phyloP scores from a whole-genome alignment of 1,140 invertebrate species.

The Lepidurus arcticus region DNA sequence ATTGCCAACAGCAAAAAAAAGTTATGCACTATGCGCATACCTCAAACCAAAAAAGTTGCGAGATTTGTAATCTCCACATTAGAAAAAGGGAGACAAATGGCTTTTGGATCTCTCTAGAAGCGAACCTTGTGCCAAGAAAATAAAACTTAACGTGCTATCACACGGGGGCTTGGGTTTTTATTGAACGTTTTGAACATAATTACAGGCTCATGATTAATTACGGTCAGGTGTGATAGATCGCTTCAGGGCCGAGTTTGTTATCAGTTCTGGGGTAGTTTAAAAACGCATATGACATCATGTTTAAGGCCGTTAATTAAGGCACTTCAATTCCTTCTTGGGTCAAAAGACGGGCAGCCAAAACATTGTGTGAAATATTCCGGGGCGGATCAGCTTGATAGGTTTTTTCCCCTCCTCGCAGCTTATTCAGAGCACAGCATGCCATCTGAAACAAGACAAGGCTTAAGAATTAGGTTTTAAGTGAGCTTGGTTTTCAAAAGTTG shows the following conservation, averaged over 20 bases:
- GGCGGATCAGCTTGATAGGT: not conserved
- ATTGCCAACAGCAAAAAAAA: not conserved
- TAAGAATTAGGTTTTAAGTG: not conserved
- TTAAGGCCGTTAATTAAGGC: too few relatives aligned
- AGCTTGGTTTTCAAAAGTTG: not conserved
- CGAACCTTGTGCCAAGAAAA: not conserved
- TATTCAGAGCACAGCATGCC: not conserved
- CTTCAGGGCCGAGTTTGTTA: too few relatives aligned
- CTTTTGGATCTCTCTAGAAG: not conserved
- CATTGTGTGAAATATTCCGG: not conserved
- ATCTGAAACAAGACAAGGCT: slow-evolving; percentile 1
- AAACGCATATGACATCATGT: too few relatives aligned
- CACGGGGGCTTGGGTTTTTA: too few relatives aligned
- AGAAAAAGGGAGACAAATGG: not conserved
- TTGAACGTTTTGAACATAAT: too few relatives aligned
- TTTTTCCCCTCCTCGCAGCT: not conserved
- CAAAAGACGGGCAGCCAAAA: not conserved
- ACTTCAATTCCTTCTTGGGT: not conserved
- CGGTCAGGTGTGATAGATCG: too few relatives aligned
- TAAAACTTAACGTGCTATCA: not conserved
- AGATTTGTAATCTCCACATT: too few relatives aligned
- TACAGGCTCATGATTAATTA: too few relatives aligned
- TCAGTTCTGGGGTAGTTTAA: too few relatives aligned
- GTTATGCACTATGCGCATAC: too few relatives aligned
- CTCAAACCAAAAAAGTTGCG: too few relatives aligned